A percentile compares a stretch with the other conserved stretches of the same genome.
These are phyloP conservation scores for Oscheius sp. DNA, from an alignment of 1,140 invertebrate species.

Conservation along the genomic window DNA sequence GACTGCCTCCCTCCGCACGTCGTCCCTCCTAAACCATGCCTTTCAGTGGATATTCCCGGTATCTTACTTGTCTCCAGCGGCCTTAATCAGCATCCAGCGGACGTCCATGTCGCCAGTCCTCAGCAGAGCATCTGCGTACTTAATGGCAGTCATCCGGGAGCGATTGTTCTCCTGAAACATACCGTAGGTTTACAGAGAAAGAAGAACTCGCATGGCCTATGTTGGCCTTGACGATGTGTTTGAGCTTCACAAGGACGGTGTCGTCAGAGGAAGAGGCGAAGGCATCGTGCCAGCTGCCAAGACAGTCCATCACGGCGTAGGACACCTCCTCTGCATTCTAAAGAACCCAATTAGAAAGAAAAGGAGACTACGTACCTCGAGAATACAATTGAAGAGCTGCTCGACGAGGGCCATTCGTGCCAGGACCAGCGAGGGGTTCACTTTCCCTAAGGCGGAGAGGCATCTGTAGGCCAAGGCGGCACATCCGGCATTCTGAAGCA, in stretches of 20 bases:
- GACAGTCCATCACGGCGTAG: conserved; percentile 9
- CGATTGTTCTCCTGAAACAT: conserved; percentile 1
- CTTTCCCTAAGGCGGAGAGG: neutral
- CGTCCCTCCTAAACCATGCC: neutral
- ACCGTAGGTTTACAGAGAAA: neutral
- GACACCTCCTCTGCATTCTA: conserved; percentile 14
- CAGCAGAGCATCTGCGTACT: conserved; percentile 28
- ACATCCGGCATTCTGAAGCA: conserved; percentile 14
- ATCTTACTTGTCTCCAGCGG: conserved; percentile 25
- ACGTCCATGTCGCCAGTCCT: conserved; percentile 5
- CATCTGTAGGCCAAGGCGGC: conserved; percentile 4
- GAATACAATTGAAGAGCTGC: conserved; percentile 1
- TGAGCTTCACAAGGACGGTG: neutral
- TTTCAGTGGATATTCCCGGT: neutral
- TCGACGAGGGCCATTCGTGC: neutral
- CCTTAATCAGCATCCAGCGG: neutral
- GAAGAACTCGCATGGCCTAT: neutral
- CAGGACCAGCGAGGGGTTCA: neutral
- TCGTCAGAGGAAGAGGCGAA: neutral
- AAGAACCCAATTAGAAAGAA: neutral
- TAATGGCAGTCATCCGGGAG: conserved; percentile 5
- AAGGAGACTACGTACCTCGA: neutral
- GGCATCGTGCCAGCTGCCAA: neutral
- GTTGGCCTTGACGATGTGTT: neutral
- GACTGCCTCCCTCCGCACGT: neutral